Evolutionary conservation across 2,113 vertebrate genomes (phyloP).

Genomic region (Uria lomvia): DNA sequence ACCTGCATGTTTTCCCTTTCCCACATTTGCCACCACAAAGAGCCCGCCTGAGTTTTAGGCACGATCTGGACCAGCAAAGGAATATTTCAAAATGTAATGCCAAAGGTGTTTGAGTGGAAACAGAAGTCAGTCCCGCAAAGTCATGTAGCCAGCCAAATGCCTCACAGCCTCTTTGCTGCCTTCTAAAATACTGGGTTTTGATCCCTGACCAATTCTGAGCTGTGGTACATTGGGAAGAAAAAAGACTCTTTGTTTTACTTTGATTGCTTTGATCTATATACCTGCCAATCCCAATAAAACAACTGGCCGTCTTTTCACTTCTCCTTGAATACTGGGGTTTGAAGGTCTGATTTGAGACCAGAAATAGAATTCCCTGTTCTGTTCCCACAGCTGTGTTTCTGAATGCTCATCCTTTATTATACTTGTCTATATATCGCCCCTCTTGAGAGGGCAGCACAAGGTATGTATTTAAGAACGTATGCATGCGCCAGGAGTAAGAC

Average conservation of each 20-base stretch:
- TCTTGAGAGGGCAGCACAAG: neutral
- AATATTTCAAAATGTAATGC: neutral
- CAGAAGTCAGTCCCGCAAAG: neutral
- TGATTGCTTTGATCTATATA: neutral
- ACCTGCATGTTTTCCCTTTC: neutral
- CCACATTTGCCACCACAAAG: neutral
- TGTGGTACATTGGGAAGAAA: neutral
- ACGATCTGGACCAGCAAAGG: neutral
- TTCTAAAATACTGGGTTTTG: neutral
- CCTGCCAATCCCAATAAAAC: neutral
- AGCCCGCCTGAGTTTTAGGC: neutral
- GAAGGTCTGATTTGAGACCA: neutral
- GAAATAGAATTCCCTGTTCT: neutral
- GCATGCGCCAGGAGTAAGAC: neutral
- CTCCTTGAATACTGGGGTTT: neutral
- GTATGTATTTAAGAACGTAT: neutral
- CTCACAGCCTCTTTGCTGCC: neutral
- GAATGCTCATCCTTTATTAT: neutral
- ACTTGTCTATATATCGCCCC: neutral
- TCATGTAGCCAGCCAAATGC: neutral
- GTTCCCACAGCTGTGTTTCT: neutral
- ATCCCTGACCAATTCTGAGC: neutral
- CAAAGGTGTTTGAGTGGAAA: neutral
- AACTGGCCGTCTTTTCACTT: neutral
- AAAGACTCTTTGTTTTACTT: neutral